A percentile compares a stretch with the other conserved stretches of the same genome.
Conservation (phyloP, 2,113 vertebrate genomes). For the Pungitius pungitius region DNA sequence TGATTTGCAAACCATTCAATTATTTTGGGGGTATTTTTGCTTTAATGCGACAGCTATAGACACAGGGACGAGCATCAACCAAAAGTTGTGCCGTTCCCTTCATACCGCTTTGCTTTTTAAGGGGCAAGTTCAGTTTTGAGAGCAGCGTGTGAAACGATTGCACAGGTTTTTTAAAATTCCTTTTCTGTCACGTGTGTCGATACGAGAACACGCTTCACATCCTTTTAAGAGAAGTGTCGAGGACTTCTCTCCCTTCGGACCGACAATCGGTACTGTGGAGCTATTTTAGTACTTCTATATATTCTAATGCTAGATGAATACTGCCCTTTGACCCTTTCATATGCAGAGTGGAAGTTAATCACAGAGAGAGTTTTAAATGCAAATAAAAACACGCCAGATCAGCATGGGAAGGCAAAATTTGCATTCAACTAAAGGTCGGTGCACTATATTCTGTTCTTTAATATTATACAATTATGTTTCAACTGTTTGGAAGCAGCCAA, state of each 20-base stretch:
- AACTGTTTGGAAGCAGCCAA: constrained; percentile 35
- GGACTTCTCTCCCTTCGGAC: not conserved
- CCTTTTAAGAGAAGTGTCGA: not conserved
- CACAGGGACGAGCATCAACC: not conserved
- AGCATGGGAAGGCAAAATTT: constrained; percentile 48
- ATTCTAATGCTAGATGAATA: constrained; percentile 38
- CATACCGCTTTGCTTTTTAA: constrained; percentile 9
- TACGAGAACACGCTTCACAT: constrained; percentile 15
- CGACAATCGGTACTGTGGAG: constrained; percentile 30
- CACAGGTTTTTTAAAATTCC: constrained; percentile 26
- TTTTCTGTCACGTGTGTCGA: constrained; percentile 7
- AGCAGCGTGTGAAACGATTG: constrained; percentile 42
- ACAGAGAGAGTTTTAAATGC: constrained; percentile 14
- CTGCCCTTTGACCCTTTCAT: constrained; percentile 37
- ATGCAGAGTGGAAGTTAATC: constrained; percentile 45
- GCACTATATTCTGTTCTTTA: constrained; percentile 40
- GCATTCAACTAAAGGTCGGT: constrained; percentile 42
- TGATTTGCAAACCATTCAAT: not conserved
- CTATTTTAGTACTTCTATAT: constrained; percentile 41
- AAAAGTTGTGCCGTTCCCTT: not conserved
- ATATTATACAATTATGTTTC: constrained; percentile 12
- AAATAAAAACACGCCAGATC: constrained; percentile 44
- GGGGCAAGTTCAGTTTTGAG: constrained; percentile 22
- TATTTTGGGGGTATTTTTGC: not conserved
- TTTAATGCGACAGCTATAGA: not conserved